Evolutionary conservation across 2,113 vertebrate genomes (phyloP), one percentile per base, ranked within the genome.

Genomic region (Grammomys surdaster): DNA sequence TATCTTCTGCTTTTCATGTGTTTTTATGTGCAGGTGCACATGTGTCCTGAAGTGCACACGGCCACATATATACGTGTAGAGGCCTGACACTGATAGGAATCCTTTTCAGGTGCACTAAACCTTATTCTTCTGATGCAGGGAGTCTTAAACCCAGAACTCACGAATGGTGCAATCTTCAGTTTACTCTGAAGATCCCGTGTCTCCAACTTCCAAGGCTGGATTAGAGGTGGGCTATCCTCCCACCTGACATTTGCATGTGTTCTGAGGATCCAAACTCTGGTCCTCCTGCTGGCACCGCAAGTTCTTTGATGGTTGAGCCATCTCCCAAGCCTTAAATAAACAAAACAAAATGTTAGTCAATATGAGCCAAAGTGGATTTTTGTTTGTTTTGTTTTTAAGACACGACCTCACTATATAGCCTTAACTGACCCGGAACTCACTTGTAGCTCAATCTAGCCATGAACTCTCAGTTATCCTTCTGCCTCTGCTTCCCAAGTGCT

Each of bases 281-380:
- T 67, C 43, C 40, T 67, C 43, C 33, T 67, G 58, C 16, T 67
- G 40, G 16, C 40, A 46, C 19, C 20, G 40, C 40, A 86, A 86
- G 43, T 28, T 65, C 82, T 48, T 31, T 40, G 48, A 31, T 33
- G 26, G 60, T 31, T 67, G 16, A 33, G 40, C 8, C 14, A 48
- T 46, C 43, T 67, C 82, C 82, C 28, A 67, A 67, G 43, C 43
- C 31, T 12, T 65, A 33, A 85, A 92, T 36, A 86, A 63, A 20
- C 84, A 60, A 84, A 91, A 80, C 24, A 76, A 88, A 90, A 78
- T 63, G 31, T 72, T 40, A 93, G 87, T 93, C 51, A 33, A 2
- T 51, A 43, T 58, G 40, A 85, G 65, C 85, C 89, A 89, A 76
- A 46, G 60, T 95, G 48, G 36, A 46, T 89, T 93, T 93, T 86